These are phyloP conservation scores for Strigamia transsilvanica DNA, from an alignment of 2,888 invertebrate species.

Conservation along the genomic window DNA sequence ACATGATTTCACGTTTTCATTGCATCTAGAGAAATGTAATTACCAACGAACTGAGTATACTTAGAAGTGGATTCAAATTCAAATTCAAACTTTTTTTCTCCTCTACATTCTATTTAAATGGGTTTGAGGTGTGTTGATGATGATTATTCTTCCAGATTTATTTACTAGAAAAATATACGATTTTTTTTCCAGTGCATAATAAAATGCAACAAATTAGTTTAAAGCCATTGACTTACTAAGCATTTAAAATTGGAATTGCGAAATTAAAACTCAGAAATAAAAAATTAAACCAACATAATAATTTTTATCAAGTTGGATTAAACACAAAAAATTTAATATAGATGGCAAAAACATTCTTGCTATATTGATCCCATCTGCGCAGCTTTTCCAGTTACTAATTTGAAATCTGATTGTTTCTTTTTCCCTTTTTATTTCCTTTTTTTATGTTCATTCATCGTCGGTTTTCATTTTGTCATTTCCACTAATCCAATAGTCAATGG, in stretches of 20 bases:
- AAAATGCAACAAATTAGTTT: neutral
- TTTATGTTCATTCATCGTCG: neutral
- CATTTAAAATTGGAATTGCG: neutral
- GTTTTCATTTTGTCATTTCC: slow-evolving; percentile 6
- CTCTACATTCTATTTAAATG: neutral
- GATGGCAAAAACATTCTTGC: too few species aligned
- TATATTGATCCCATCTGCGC: neutral
- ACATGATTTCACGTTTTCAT: slow-evolving; percentile 28
- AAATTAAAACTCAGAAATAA: too few species aligned
- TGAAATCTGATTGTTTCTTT: slow-evolving; percentile 15
- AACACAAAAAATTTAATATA: too few species aligned
- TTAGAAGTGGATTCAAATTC: slow-evolving; percentile 27
- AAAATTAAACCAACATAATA: too few species aligned
- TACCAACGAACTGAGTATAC: neutral
- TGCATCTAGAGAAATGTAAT: slow-evolving; percentile 32
- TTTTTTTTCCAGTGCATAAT: neutral
- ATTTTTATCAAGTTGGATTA: too few species aligned
- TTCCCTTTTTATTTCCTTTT: neutral
- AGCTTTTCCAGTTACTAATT: neutral
- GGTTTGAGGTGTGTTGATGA: slow-evolving; percentile 13
- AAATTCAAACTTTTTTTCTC: neutral
- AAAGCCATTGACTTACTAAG: neutral
- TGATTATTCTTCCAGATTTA: slow-evolving; percentile 18
- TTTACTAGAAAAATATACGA: neutral
- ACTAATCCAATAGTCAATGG: slow-evolving; percentile 42